Conservation (phyloP, 2,113 vertebrate species). For the Hyperoodon ampullatus region DNA sequence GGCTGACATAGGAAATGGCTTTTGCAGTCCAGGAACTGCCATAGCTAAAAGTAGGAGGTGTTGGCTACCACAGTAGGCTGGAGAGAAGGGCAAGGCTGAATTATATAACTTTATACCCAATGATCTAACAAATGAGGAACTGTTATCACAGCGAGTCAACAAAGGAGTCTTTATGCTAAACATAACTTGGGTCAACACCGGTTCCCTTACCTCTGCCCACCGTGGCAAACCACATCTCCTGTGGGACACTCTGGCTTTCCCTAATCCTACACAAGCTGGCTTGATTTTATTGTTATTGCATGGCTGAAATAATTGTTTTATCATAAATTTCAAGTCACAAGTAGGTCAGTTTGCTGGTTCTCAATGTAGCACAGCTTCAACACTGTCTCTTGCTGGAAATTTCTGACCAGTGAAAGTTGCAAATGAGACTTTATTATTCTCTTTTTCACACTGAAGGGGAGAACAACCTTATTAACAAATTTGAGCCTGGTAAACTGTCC, state of each 20-base stretch:
- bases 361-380: background rate
- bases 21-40: constrained; percentile 48
- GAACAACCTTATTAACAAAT: background rate
- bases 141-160: constrained; percentile 66
- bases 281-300: background rate
- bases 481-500: background rate
- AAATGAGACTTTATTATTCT: constrained; percentile 6
- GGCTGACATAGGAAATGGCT: constrained; percentile 52
- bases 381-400: background rate
- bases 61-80: constrained; percentile 25
- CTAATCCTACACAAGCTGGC: background rate
- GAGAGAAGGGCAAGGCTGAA: constrained; percentile 60
- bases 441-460: background rate
- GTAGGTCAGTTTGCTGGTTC: background rate
- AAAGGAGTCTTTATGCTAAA: constrained; percentile 69
- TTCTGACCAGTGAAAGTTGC: background rate
- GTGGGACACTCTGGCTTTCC: background rate
- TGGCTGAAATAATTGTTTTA: constrained; percentile 37
- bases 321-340: background rate
- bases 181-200: constrained; percentile 39
- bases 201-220: constrained; percentile 56
- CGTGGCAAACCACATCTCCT: constrained; percentile 24
- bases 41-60: constrained; percentile 37
- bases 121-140: constrained; percentile 73
- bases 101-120: constrained; percentile 69